phyloP scores from a whole-genome alignment of 2,113 vertebrate species.

The Ranitomeya variabilis region DNA sequence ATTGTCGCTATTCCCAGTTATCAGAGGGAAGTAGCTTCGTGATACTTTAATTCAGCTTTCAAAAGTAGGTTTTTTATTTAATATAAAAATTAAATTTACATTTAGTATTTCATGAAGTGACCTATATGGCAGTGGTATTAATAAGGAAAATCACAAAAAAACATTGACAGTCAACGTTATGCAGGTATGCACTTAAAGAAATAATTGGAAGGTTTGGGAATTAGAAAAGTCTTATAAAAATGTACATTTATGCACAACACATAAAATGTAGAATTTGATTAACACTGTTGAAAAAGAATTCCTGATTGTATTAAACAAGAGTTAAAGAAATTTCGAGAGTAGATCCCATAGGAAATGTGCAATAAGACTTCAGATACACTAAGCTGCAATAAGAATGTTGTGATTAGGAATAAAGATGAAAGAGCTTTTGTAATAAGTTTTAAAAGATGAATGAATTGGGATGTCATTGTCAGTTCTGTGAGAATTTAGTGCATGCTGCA shows the following conservation, averaged over 20 bases:
- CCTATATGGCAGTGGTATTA: too few relatives aligned
- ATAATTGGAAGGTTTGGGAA: conserved; percentile 28
- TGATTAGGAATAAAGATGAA: not conserved
- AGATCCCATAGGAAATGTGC: not conserved
- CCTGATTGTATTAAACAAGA: conserved; percentile 4
- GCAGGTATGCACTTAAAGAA: not conserved
- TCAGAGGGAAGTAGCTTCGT: too few relatives aligned
- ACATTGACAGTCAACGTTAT: not conserved
- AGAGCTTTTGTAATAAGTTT: not conserved
- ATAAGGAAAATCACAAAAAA: too few relatives aligned
- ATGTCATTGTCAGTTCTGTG: not conserved
- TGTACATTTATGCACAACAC: not conserved
- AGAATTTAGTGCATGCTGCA: too few relatives aligned
- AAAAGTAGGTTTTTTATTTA: too few relatives aligned
- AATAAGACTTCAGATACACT: not conserved
- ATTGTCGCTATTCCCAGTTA: too few relatives aligned
- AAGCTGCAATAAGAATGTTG: not conserved
- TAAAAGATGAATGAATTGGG: not conserved
- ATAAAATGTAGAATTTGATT: not conserved
- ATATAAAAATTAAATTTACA: too few relatives aligned
- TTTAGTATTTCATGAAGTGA: too few relatives aligned
- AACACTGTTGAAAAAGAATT: conserved; percentile 2
- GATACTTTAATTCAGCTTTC: too few relatives aligned
- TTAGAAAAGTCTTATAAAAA: not conserved
- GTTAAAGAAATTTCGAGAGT: not conserved